Evolutionary conservation across 2,113 vertebrate species (phyloP).

Genomic region (Rhea pennata): DNA sequence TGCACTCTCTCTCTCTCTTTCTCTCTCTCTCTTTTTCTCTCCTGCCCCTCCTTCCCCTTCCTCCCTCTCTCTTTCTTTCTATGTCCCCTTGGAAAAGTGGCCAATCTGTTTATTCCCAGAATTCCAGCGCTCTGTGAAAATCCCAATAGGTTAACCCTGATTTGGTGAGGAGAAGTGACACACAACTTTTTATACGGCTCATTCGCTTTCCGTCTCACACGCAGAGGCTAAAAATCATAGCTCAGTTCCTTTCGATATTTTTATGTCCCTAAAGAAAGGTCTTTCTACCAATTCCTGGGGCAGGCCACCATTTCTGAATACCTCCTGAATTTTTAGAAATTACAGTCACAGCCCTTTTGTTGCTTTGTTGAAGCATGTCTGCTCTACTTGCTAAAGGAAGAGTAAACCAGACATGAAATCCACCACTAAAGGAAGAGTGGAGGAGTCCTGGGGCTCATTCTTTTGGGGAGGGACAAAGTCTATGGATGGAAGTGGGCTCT

Average conservation of each 20-base stretch:
- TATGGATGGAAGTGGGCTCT: not conserved
- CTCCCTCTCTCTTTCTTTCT: slow-evolving; percentile 58
- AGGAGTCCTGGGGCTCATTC: not conserved
- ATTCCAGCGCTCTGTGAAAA: slow-evolving; percentile 66
- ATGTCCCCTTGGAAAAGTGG: slow-evolving; percentile 76
- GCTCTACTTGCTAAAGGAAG: not conserved
- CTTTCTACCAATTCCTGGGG: not conserved
- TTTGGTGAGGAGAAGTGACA: not conserved
- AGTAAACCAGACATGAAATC: not conserved
- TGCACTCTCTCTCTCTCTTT: slow-evolving; percentile 67
- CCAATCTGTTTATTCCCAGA: slow-evolving; percentile 74
- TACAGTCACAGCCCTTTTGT: not conserved
- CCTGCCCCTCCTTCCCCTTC: slow-evolving; percentile 54
- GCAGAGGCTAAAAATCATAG: not conserved
- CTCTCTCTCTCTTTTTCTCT: slow-evolving; percentile 67
- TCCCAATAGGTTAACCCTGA: slow-evolving; percentile 59
- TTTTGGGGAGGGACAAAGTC: not conserved
- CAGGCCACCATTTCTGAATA: not conserved
- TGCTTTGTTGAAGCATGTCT: not conserved
- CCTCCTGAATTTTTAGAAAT: not conserved
- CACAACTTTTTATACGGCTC: not conserved
- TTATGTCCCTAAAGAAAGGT: not conserved
- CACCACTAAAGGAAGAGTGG: not conserved
- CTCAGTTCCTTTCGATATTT: not conserved
- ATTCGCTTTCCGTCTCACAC: not conserved